Conservation (phyloP, 2,888 invertebrate genomes). For the Callosobruchus maculatus region DNA sequence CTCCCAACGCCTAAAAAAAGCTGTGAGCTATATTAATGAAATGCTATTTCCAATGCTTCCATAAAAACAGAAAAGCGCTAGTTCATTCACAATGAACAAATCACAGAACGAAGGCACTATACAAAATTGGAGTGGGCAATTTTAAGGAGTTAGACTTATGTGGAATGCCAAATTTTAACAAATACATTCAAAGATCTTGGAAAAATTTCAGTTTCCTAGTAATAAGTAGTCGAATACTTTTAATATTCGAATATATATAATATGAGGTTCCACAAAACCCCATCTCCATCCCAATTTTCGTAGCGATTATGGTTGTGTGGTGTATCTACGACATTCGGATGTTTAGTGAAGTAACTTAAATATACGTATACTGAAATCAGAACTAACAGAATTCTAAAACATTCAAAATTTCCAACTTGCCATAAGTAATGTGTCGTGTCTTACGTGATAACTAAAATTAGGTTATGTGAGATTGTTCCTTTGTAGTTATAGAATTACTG, state of each 20-base stretch:
- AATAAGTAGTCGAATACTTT: neutral
- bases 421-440: neutral
- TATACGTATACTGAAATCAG: neutral
- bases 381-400: neutral
- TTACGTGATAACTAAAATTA: neutral
- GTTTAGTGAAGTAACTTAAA: neutral
- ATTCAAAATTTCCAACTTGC: neutral
- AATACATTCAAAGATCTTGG: too few species aligned
- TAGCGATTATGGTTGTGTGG: neutral
- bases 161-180: too few species aligned
- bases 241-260: neutral
- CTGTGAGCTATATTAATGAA: too few species aligned
- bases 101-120: too few species aligned
- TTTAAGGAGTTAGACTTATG: too few species aligned
- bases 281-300: neutral
- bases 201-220: too few species aligned
- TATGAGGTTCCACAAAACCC: neutral
- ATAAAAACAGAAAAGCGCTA: too few species aligned
- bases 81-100: too few species aligned
- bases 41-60: too few species aligned
- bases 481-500: neutral
- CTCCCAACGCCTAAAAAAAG: too few species aligned
- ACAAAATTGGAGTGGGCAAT: too few species aligned
- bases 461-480: neutral
- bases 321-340: neutral